Percentiles rank a stretch among this genome's conserved stretches.
Conservation (phyloP, 1,140 invertebrate species). For the Leptinotarsa undecemlineata region DNA sequence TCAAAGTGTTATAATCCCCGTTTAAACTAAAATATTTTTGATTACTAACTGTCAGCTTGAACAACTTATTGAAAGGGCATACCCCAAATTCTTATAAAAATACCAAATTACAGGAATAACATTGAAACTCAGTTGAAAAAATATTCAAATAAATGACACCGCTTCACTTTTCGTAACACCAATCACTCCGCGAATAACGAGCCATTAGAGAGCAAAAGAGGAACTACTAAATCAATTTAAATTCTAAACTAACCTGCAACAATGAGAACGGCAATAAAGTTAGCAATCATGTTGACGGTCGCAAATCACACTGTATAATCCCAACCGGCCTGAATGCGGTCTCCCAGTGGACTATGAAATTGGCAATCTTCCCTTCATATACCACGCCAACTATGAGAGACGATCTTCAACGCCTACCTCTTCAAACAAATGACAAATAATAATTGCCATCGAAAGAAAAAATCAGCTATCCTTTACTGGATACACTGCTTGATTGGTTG, state of each 20-base stretch:
- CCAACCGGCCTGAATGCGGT: background rate
- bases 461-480: background rate
- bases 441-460: background rate
- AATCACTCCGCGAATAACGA: background rate
- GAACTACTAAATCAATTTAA: background rate
- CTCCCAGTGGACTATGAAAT: background rate
- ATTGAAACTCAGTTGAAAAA: background rate
- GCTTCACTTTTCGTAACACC: background rate
- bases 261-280: background rate
- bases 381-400: background rate
- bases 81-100: no score
- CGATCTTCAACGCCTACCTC: slow-evolving; percentile 1
- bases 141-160: background rate
- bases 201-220: background rate
- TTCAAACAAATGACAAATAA: background rate
- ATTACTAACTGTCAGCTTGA: no score
- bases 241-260: background rate
- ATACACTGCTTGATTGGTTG: background rate
- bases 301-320: slow-evolving; percentile 8
- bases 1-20: no score
- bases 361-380: slow-evolving; percentile 1
- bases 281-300: background rate
- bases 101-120: no score
- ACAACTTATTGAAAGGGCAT: no score
- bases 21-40: no score